Evolutionary conservation across 2,797 vertebrate species (phyloP).

Genomic region (Loriculus beryllinus): DNA sequence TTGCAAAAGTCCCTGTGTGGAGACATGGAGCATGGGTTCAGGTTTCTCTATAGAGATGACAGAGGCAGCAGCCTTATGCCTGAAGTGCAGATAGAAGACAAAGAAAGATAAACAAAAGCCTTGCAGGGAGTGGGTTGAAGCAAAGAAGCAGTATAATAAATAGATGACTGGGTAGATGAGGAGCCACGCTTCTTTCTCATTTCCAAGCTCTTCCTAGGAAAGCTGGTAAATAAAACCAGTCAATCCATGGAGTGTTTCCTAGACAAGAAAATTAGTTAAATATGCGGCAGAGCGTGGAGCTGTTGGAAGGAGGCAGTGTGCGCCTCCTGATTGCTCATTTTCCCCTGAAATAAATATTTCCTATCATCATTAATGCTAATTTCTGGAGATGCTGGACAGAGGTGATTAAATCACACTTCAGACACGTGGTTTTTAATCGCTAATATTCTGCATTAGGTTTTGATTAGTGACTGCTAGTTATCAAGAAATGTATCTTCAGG

Average conservation of each 20-base stretch:
- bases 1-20: not conserved
- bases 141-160: not conserved
- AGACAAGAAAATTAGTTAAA: not conserved
- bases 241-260: not conserved
- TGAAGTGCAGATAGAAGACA: not conserved
- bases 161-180: not conserved
- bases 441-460: not conserved
- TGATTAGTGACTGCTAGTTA: not conserved
- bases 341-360: not conserved
- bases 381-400: not conserved
- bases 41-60: not conserved
- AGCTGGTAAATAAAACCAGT: not conserved
- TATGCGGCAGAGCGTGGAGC: not conserved
- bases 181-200: not conserved
- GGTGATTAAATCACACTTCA: not conserved
- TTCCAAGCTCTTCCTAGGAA: not conserved
- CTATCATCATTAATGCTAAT: not conserved
- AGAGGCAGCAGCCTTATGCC: not conserved
- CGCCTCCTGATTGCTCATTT: fast-evolving
- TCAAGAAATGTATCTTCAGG: not conserved
- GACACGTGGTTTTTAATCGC: not conserved
- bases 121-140: not conserved
- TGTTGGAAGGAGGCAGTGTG: not conserved
- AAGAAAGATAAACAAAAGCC: not conserved
- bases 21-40: not conserved